phyloP scores from a whole-genome alignment of 2,888 invertebrate species.

The Aspidiotus destructor region DNA sequence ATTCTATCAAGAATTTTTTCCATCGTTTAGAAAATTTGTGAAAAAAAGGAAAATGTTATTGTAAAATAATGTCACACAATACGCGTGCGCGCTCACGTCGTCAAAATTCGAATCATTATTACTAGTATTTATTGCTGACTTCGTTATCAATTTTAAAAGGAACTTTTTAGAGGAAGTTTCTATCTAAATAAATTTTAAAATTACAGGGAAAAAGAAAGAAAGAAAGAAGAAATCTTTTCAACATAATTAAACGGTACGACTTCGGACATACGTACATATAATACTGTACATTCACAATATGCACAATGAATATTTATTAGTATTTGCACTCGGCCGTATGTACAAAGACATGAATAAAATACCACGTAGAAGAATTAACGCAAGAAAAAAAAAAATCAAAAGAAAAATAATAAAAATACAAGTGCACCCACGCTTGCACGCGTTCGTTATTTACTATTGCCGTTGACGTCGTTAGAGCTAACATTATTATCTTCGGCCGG shows the following conservation, averaged over 20 bases:
- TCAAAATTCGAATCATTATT: no score
- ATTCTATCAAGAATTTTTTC: no score
- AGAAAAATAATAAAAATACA: slow-evolving; percentile 9
- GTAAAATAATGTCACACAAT: no score
- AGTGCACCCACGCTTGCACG: no score
- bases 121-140: not conserved
- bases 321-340: slow-evolving; percentile 32
- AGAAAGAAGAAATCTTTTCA: not conserved
- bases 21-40: no score
- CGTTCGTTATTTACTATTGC: slow-evolving; percentile 14
- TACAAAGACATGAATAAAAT: slow-evolving; percentile 16
- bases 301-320: slow-evolving; percentile 17
- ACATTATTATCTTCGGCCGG: slow-evolving; percentile 22
- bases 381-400: slow-evolving; percentile 5
- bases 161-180: slow-evolving; percentile 24
- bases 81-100: no score
- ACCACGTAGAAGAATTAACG: slow-evolving; percentile 9
- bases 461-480: slow-evolving; percentile 23
- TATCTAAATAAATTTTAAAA: slow-evolving; percentile 13
- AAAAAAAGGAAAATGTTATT: no score
- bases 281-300: not conserved
- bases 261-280: not conserved
- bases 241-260: slow-evolving; percentile 15
- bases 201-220: not conserved
- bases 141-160: slow-evolving; percentile 22